phyloP scores from a whole-genome alignment of 2,888 invertebrate species.

The Theodoxus fluviatilis region DNA sequence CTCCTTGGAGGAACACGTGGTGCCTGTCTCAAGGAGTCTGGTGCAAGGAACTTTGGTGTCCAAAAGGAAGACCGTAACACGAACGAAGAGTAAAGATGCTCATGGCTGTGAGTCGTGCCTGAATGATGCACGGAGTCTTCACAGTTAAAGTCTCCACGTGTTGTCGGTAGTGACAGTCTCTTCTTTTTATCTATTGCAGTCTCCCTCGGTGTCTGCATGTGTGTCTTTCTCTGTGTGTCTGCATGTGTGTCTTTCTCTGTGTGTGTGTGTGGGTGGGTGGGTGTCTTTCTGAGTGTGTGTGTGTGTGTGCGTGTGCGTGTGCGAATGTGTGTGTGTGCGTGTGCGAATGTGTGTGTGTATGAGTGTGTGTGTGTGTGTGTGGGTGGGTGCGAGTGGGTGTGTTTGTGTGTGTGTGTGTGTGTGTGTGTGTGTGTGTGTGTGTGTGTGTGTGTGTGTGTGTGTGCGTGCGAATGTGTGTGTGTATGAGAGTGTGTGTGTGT shows the following conservation, averaged over 20 bases:
- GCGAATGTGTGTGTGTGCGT: neutral
- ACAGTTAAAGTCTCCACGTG: too few relatives aligned
- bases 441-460: neutral
- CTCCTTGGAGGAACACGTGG: too few relatives aligned
- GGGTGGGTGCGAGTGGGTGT: conserved; percentile 13
- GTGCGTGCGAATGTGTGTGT: neutral
- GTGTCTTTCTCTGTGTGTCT: neutral
- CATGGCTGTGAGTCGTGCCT: too few relatives aligned
- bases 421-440: conserved; percentile 11
- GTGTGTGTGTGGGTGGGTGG: neutral
- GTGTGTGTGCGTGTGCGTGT: conserved; percentile 6
- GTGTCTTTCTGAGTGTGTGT: neutral
- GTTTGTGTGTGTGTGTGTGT: conserved; percentile 18
- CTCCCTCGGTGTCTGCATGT: neutral
- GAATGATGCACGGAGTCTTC: too few relatives aligned
- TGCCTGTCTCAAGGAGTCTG: too few relatives aligned
- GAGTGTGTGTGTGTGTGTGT: conserved; percentile 1
- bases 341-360: neutral
- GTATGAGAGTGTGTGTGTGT: neutral
- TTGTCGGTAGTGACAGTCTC: too few relatives aligned
- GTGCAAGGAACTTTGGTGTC: too few relatives aligned
- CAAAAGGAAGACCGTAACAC: too few relatives aligned
- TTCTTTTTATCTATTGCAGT: neutral
- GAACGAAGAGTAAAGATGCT: too few relatives aligned
- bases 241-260: neutral